Base-by-base conservation (phyloP, 2,113 vertebrate genomes). In the Hiodon tergisus region DNA sequence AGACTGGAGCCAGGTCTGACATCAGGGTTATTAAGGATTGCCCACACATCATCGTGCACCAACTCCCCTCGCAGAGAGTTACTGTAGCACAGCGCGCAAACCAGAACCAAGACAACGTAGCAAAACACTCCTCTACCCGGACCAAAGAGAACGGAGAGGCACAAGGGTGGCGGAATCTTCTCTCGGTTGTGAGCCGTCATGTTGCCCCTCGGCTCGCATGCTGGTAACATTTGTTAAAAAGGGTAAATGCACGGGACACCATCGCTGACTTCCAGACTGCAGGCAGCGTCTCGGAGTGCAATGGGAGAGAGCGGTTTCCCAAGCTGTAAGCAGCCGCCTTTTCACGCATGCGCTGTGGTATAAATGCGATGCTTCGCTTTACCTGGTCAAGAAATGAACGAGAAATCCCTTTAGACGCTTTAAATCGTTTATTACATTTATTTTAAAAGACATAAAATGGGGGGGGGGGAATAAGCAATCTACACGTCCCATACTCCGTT, bases 1-100 rank as follows among this genome's bases (percentile, higher is more conserved):
- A 95, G 86, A n/a, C 92, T 90, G 78, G 94, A 81, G 0, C 85
- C 90, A 6, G 92, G 85, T 75, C 89, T 83, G 79, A 95, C 93
- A 86, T 98, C 96, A 72, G 96, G 95, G 87, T 98, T 98, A 90
- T 97, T 95, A 76, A 93, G 84, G 82, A 98, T 97, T 31, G 97
- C 97, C 95, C 96, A 98, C 63, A 98, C 93, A 52, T 98, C 97
- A 89, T 98, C 97, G 87, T 98, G 97, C 80, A 98, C 96, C 80
- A 98, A 92, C 92, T 98, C 96, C 69, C 96, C 96, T 60, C 76
- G 85, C 81, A 98, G 87, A 50, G 94, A 94, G 90, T 93, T 93
- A 71, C 90, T 78, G 86, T 95, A 98, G 86, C 95, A 95, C 6
- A 96, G 87, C 0, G 85, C 89, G 80, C 94, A 93, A 61, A 93